Evolutionary conservation across 1,140 invertebrate genomes (phyloP).

Genomic region (Sarcophaga bullata): DNA sequence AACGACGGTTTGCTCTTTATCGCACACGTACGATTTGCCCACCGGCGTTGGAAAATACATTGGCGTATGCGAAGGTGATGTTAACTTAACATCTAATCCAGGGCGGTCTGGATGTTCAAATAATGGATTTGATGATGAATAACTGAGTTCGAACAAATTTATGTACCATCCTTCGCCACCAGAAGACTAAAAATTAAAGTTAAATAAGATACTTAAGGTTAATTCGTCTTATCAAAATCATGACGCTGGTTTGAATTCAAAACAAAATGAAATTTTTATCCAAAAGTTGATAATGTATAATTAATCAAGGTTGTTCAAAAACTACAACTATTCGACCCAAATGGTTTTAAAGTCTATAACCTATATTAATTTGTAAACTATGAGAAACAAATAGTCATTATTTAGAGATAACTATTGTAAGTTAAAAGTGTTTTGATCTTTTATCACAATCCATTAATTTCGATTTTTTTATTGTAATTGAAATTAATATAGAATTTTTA

Average conservation of each 20-base stretch:
- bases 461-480: too few species aligned
- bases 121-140: slow-evolving; percentile 69
- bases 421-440: too few species aligned
- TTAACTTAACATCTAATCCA: slow-evolving; percentile 69
- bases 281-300: too few species aligned
- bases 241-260: neutral
- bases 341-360: too few species aligned
- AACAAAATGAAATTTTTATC: too few species aligned
- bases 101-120: slow-evolving; percentile 69
- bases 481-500: slow-evolving; percentile 42
- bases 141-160: slow-evolving; percentile 75
- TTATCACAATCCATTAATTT: too few species aligned
- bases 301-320: too few species aligned
- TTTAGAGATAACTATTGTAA: too few species aligned
- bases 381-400: too few species aligned
- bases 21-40: slow-evolving; percentile 83
- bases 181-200: slow-evolving; percentile 66
- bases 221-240: neutral
- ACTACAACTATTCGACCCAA: too few species aligned
- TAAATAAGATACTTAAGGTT: neutral
- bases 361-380: too few species aligned
- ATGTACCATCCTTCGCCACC: slow-evolving; percentile 88
- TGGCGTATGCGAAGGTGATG: slow-evolving; percentile 69
- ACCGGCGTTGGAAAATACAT: slow-evolving; percentile 85
- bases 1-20: slow-evolving; percentile 69